Evolutionary conservation across 2,888 invertebrate genomes (phyloP).

Genomic region (Erannis defoliaria): DNA sequence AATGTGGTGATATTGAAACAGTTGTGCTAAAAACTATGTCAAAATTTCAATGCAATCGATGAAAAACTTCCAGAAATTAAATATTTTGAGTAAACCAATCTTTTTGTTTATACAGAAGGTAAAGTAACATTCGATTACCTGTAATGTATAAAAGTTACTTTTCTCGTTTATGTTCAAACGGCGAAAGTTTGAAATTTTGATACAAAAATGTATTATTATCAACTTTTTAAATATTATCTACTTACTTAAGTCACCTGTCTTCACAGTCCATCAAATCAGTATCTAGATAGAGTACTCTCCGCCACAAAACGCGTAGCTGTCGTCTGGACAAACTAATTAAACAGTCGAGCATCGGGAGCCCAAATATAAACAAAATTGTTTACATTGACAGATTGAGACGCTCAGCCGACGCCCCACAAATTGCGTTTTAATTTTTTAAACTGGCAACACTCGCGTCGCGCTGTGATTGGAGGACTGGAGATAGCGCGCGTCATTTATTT

Average conservation of each 20-base stretch:
- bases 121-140: too few relatives aligned
- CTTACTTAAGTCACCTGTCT: background rate
- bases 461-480: constrained; percentile 66
- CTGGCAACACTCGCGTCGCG: constrained; percentile 68
- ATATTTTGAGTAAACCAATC: too few relatives aligned
- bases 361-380: constrained; percentile 76
- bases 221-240: background rate
- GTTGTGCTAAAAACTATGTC: too few relatives aligned
- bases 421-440: constrained; percentile 84
- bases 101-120: too few relatives aligned
- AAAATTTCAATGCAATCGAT: too few relatives aligned
- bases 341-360: constrained; percentile 58
- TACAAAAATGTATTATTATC: too few relatives aligned
- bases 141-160: too few relatives aligned
- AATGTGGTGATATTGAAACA: too few relatives aligned
- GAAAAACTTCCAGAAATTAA: too few relatives aligned
- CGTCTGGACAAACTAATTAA: constrained; percentile 48
- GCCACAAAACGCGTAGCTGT: constrained; percentile 28
- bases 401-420: constrained; percentile 65
- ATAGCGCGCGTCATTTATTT: constrained; percentile 83
- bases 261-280: background rate
- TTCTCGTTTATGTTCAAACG: too few relatives aligned
- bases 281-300: constrained; percentile 1
- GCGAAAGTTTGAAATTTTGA: too few relatives aligned
- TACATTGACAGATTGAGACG: constrained; percentile 77